Evolutionary conservation across 1,140 invertebrate species (phyloP), one percentile per base, ranked within the genome.

Genomic region (Delia radicum): DNA sequence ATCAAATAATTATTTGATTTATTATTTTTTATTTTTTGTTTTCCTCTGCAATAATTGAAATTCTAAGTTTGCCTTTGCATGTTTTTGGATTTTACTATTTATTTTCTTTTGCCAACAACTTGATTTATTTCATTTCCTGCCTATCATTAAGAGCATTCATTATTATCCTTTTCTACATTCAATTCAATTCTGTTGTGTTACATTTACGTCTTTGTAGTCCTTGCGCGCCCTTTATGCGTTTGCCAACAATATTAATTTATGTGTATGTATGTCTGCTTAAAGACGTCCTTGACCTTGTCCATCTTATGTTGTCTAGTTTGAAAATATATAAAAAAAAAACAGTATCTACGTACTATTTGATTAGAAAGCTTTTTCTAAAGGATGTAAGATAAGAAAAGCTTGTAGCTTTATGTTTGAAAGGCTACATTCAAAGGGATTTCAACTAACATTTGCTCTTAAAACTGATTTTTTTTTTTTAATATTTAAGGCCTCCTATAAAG

Each of bases 281-380:
- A 33, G 26, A n/a, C 24, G 72, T 74, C 72, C 72, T 74, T 74
- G 72, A 74, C 72, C 72, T 74, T 74, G 46, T 73, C 37, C 26
- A 15, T 55, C 72, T 69, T 26, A 6, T 27, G 28, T 31, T 46
- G 26, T 74, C 26, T 74, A 27, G 18, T 74, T n/a, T 73, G 12
- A 15, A n/a, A n/a, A 42, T 42, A 10, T 13, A 42, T 42, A 42
- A 10, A 13, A n/a, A n/a, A n/a, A n/a, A n/a, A n/a, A n/a, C n/a
- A n/a, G n/a, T n/a, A n/a, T n/a, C n/a, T n/a, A n/a, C n/a, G n/a
- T n/a, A n/a, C n/a, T n/a, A n/a, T n/a, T n/a, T n/a, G n/a, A n/a
- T n/a, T 42, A 42, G 12, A 42, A 42, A 42, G 37, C 37, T 42
- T 42, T 42, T 13, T n/a, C n/a, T n/a, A 3, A 42, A 42, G 37